A percentile compares a stretch with the other conserved stretches of the same genome.
phyloP scores from a whole-genome alignment of 2,113 vertebrate genomes.

The Chloropsis cyanopogon region DNA sequence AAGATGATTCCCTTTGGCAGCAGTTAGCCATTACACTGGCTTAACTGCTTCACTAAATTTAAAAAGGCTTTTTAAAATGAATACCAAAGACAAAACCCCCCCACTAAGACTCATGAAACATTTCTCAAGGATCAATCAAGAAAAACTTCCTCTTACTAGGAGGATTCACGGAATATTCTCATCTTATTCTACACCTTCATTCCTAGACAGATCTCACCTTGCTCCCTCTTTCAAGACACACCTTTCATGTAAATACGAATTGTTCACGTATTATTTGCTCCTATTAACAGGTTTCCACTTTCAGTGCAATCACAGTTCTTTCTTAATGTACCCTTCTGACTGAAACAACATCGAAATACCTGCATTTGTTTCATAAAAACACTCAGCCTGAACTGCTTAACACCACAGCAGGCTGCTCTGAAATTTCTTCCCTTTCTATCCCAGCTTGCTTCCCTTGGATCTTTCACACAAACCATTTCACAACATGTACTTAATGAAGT shows the following conservation, averaged over 20 bases:
- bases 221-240: neutral
- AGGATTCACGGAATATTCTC: neutral
- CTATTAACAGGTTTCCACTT: neutral
- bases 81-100: accelerated
- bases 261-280: neutral
- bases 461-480: neutral
- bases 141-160: neutral
- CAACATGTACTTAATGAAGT: accelerated
- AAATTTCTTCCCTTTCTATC: neutral
- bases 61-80: neutral
- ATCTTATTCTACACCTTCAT: neutral
- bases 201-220: neutral
- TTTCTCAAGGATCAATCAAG: neutral
- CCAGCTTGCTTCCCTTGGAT: neutral
- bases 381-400: neutral
- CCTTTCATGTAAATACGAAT: neutral
- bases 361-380: neutral
- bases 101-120: neutral
- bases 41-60: neutral
- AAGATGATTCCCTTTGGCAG: neutral
- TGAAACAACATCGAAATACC: neutral
- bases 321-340: neutral
- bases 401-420: neutral
- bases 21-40: neutral
- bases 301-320: neutral